Conservation (phyloP, 2,888 invertebrate species). For the Eristalis arbustorum region DNA sequence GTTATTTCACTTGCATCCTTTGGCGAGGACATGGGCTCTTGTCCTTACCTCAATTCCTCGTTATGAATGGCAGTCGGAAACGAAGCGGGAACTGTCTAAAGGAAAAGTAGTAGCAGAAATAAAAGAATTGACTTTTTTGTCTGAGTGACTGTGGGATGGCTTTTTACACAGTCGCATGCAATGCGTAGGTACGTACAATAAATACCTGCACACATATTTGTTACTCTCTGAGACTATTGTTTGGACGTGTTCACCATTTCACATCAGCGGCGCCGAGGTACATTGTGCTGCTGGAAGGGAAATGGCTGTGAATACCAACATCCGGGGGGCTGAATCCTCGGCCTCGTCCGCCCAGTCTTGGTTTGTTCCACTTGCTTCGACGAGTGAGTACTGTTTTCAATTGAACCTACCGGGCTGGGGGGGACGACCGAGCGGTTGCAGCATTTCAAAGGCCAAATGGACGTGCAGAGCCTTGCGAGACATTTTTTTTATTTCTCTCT, state of each 20-base stretch:
- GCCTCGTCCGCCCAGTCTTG: not conserved
- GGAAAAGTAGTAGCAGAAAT: not conserved
- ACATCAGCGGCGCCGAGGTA: constrained; percentile 26
- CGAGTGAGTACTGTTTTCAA: constrained; percentile 5
- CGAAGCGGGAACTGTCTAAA: not conserved
- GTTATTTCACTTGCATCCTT: constrained; percentile 16
- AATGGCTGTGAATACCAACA: not conserved
- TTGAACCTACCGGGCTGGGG: not conserved
- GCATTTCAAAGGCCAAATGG: not conserved
- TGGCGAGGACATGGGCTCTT: constrained; percentile 24
- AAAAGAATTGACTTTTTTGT: not conserved
- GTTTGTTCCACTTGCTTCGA: constrained; percentile 20
- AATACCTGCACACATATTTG: constrained; percentile 28
- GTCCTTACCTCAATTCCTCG: constrained; percentile 31
- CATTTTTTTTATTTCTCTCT: constrained; percentile 7
- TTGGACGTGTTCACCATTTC: constrained; percentile 60
- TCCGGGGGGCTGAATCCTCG: not conserved
- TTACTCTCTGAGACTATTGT: constrained; percentile 59
- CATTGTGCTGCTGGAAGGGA: not conserved
- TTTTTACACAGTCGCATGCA: constrained; percentile 54
- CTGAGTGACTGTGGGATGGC: constrained; percentile 7
- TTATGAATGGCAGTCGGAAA: constrained; percentile 48
- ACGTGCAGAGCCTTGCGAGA: not conserved
- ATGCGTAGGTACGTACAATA: constrained; percentile 37
- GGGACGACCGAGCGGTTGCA: not conserved